A percentile compares a stretch with the other conserved stretches of the same genome.
phyloP scores from a whole-genome alignment of 2,113 vertebrate genomes.

The Austrofundulus limnaeus region DNA sequence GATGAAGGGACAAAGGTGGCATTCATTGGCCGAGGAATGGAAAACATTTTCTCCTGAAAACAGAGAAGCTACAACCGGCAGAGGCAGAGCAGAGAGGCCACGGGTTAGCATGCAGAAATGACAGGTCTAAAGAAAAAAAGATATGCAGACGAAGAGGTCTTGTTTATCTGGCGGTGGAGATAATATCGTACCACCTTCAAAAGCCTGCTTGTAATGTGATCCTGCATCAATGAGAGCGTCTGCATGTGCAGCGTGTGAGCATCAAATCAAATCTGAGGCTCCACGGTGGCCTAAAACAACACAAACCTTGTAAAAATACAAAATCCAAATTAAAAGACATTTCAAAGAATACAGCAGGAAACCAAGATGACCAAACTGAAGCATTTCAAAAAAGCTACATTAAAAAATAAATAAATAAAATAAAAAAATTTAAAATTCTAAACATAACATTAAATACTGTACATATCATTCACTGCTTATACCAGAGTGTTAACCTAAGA shows the following conservation, averaged over 20 bases:
- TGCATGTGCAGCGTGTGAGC: slow-evolving; percentile 24
- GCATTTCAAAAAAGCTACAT: not conserved
- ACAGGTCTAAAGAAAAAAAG: slow-evolving; percentile 13
- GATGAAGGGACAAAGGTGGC: slow-evolving; percentile 82
- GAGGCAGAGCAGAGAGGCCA: slow-evolving; percentile 63
- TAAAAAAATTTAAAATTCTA: not conserved
- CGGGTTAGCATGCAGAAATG: slow-evolving; percentile 56
- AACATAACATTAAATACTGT: not conserved
- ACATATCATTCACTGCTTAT: not conserved
- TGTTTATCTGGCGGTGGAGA: slow-evolving; percentile 40
- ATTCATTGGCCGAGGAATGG: slow-evolving; percentile 84
- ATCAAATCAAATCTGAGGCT: slow-evolving; percentile 5
- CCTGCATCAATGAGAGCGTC: slow-evolving; percentile 2
- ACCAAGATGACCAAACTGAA: too few relatives aligned
- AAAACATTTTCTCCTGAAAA: slow-evolving; percentile 82
- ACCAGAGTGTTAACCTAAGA: too few relatives aligned
- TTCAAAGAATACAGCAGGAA: not conserved
- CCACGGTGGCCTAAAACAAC: not conserved
- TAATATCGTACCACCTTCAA: slow-evolving; percentile 23
- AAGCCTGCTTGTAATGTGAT: slow-evolving; percentile 5
- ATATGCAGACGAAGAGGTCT: slow-evolving; percentile 29
- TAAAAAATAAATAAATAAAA: not conserved
- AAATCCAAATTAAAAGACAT: not conserved
- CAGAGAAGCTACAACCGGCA: slow-evolving; percentile 75
- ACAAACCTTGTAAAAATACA: not conserved